Base-by-base conservation (phyloP, 2,797 vertebrate species). In the Moxostoma hubbsi region DNA sequence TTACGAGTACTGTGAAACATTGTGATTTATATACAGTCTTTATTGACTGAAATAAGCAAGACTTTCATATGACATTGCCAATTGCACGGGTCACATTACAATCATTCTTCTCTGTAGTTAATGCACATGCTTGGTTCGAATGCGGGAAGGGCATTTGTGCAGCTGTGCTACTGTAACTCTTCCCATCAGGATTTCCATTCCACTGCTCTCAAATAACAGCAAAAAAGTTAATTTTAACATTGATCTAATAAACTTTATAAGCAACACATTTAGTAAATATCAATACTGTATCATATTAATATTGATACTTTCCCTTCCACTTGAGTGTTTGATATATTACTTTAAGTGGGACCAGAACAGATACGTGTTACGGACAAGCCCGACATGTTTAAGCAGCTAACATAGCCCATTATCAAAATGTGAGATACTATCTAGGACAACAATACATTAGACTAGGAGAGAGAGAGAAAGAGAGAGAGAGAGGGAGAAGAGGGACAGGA, bases 391-490 rank as follows among this genome's bases (percentile, higher is more conserved):
- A 46, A 78, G 53, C 70, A 75, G 59, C 74, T 85, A 85, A 85
- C 82, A 74, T 66, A 67, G 50, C 55, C 74, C 77, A 75, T 82
- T 76, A 82, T 64, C 74, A 51, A 71, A 75, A 61, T 59, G 70
- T 18, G 71, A 82, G 81, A 85, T 85, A 64, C 65, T 83, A 84
- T 82, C 85, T 81, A 64, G 82, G 77, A 68, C 82, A 81, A 81
- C 53, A 79, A 69, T 80, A 69, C 83, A 82, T 85, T 73, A 77
- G 61, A 77, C 47, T 75, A 53, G 81, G 74, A 81, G 61, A 75
- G 55, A 71, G 15, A 72, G 61, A 55, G 46, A 75, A 24, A 76
- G 54, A 78, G 57, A 65, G 59, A 81, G 70, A 76, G 68, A 59
- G 51, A 62, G 49, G 46, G 15, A 77, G 77, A 65, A 24, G 71